Percentiles rank a stretch among this genome's conserved stretches.
Conservation (phyloP, 2,797 vertebrate species). For the Pangasius sanitwongsei region DNA sequence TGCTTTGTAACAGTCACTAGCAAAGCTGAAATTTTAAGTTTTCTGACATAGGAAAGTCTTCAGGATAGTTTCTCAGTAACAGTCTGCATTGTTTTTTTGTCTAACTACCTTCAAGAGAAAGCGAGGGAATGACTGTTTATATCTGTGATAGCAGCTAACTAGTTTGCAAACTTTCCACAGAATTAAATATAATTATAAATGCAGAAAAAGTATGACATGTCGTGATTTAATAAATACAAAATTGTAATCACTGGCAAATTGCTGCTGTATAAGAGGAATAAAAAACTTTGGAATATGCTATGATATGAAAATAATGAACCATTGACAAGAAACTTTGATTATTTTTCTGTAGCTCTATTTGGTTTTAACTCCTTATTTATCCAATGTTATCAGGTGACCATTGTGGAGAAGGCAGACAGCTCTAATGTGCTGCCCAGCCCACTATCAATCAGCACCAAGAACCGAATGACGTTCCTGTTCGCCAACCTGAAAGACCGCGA, state of each 20-base stretch:
- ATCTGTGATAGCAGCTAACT: neutral
- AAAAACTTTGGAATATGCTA: neutral
- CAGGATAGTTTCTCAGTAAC: neutral
- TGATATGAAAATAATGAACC: neutral
- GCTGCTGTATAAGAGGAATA: neutral
- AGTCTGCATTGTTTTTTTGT: neutral
- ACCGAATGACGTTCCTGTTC: constrained; percentile 97
- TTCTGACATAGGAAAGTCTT: neutral
- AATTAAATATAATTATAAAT: neutral
- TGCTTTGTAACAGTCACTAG: neutral
- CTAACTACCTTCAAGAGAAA: neutral
- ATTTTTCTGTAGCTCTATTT: neutral
- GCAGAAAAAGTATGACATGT: neutral
- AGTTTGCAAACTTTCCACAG: neutral
- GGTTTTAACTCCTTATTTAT: neutral
- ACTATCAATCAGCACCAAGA: constrained; percentile 96
- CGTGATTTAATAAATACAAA: neutral
- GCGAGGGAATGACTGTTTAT: neutral
- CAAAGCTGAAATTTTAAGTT: neutral
- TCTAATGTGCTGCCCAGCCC: constrained; percentile 95
- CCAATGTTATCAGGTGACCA: constrained; percentile 84
- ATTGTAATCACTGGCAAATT: neutral
- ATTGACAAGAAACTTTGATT: neutral
- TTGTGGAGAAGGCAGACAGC: constrained; percentile 97
- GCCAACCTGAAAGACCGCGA: constrained; percentile 96